Evolutionary conservation across 1,140 invertebrate species (phyloP).

Genomic region (Helicorthomorpha holstii): DNA sequence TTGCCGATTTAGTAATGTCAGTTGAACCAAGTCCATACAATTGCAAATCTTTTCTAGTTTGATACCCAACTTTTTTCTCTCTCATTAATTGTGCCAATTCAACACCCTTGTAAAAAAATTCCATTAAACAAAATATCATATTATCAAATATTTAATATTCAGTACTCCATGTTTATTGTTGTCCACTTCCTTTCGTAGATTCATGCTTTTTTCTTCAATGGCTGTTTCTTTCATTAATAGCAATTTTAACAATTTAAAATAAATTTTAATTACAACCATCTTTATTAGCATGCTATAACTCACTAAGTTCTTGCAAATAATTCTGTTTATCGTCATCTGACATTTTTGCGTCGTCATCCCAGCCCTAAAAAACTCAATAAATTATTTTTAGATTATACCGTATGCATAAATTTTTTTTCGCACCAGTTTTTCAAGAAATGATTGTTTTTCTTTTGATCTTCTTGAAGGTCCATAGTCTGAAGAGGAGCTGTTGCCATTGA

Average conservation of each 20-base stretch:
- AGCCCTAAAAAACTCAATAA: background rate
- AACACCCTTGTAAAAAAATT: background rate
- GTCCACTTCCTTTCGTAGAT: background rate
- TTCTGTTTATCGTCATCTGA: background rate
- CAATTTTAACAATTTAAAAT: background rate
- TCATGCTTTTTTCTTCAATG: background rate
- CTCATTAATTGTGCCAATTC: background rate
- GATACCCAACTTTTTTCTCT: background rate
- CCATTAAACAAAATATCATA: background rate
- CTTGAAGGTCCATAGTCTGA: background rate
- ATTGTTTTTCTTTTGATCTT: background rate
- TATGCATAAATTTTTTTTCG: background rate
- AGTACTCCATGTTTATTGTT: background rate
- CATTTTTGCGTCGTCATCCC: background rate
- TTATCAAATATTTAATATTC: background rate
- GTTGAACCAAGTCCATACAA: background rate
- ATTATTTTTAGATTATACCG: background rate
- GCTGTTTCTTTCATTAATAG: background rate
- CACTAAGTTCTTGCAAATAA: background rate
- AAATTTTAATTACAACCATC: background rate
- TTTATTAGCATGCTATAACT: background rate
- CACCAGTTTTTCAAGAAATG: background rate
- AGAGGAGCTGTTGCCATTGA: background rate
- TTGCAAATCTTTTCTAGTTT: background rate
- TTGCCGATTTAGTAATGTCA: background rate